Conservation (phyloP, 2,888 invertebrate species). For the Sinelater perroti region DNA sequence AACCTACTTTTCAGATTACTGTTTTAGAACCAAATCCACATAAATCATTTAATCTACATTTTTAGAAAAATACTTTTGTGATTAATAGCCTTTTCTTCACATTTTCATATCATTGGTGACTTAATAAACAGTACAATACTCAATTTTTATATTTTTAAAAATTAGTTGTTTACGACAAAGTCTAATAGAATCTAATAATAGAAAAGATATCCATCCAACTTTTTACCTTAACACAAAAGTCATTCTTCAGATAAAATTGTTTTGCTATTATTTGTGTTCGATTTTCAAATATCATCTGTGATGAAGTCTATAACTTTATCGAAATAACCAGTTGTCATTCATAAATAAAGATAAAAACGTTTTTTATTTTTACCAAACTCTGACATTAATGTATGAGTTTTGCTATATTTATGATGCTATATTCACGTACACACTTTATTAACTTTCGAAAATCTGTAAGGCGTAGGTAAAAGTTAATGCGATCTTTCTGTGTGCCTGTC, state of each 20-base stretch:
- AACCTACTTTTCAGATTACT: neutral
- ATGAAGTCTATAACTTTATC: slow-evolving; percentile 22
- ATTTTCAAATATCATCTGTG: slow-evolving; percentile 17
- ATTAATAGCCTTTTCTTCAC: neutral
- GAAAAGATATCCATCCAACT: neutral
- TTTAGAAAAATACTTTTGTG: neutral
- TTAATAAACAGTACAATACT: neutral
- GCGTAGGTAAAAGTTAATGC: too few species aligned
- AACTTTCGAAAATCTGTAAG: too few species aligned
- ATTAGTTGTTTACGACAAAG: neutral
- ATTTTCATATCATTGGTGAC: neutral
- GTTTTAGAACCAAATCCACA: neutral
- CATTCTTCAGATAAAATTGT: slow-evolving; percentile 23
- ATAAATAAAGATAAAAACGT: slow-evolving; percentile 19
- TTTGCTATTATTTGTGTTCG: slow-evolving; percentile 27
- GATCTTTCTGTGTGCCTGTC: too few species aligned
- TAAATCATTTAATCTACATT: neutral
- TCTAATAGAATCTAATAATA: neutral
- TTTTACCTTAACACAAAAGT: neutral
- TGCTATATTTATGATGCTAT: too few species aligned
- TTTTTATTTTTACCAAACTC: slow-evolving; percentile 5
- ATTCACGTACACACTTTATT: too few species aligned
- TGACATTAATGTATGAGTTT: slow-evolving; percentile 7
- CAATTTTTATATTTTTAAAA: neutral
- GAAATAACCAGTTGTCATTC: slow-evolving; percentile 18